phyloP scores from a whole-genome alignment of 2,113 vertebrate genomes.

The Aegotheles bennettii region DNA sequence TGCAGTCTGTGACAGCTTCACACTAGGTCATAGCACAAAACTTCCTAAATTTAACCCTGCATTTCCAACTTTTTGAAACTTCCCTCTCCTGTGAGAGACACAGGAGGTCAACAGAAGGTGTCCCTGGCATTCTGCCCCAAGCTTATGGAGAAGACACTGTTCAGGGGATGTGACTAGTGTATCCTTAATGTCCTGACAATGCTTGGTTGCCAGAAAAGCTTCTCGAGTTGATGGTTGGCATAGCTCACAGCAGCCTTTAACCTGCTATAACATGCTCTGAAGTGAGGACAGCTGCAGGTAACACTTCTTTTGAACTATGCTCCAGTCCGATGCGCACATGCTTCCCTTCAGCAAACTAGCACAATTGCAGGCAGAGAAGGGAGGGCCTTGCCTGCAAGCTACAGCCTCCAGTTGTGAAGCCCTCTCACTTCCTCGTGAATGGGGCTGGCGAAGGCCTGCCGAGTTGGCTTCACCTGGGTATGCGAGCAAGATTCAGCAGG shows the following conservation, averaged over 20 bases:
- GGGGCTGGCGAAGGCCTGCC: not conserved
- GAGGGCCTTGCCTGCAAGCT: constrained; percentile 9
- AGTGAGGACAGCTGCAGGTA: constrained; percentile 32
- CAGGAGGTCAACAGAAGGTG: not conserved
- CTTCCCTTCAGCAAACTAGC: not conserved
- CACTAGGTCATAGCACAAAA: not conserved
- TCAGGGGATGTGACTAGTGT: not conserved
- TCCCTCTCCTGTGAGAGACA: not conserved
- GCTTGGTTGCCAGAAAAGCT: not conserved
- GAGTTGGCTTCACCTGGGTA: not conserved
- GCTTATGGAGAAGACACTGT: not conserved
- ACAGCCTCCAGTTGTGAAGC: not conserved
- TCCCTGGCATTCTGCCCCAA: not conserved
- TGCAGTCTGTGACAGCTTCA: accelerated
- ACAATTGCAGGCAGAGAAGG: not conserved
- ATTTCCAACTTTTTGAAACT: not conserved
- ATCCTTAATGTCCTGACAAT: not conserved
- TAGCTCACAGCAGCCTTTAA: not conserved
- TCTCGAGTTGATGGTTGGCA: not conserved
- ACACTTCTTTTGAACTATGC: constrained; percentile 9
- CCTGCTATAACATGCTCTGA: constrained; percentile 34
- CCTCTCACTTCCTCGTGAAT: not conserved
- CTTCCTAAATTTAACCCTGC: not conserved
- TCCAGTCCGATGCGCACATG: not conserved
- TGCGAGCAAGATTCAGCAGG: constrained; percentile 7